A percentile compares a stretch with the other conserved stretches of the same genome.
These are phyloP conservation scores for Dicyrtoma fusca DNA, from an alignment of 2,888 invertebrate species.

Conservation along the genomic window DNA sequence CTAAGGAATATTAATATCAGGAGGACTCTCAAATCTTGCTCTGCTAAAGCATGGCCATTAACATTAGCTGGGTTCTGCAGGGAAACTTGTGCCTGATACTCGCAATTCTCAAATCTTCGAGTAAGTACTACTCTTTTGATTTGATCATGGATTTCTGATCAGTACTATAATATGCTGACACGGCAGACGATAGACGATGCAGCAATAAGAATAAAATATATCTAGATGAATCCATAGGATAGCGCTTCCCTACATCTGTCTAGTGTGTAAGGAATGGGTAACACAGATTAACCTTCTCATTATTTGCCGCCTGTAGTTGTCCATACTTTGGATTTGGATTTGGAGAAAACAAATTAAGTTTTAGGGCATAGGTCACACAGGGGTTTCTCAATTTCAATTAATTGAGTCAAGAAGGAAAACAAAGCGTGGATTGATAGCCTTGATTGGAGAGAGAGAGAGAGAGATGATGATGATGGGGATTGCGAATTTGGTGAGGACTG, in stretches of 20 bases:
- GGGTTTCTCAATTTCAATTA: not conserved
- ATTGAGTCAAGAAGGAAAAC: not conserved
- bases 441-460: not conserved
- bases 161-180: too few species aligned
- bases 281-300: too few species aligned
- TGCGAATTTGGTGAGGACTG: not conserved
- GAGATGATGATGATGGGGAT: too few species aligned
- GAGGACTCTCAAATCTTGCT: too few species aligned
- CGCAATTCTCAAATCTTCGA: not conserved
- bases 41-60: not conserved
- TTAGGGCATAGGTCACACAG: not conserved
- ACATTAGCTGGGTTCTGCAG: not conserved
- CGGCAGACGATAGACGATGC: too few species aligned
- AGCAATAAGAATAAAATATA: too few species aligned
- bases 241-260: too few species aligned
- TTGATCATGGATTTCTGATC: too few species aligned
- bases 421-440: not conserved
- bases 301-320: too few species aligned
- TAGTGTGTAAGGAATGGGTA: too few species aligned
- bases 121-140: too few species aligned
- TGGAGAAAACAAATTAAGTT: not conserved
- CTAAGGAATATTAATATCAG: not conserved
- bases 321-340: not conserved
- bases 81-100: not conserved
- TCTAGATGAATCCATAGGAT: too few species aligned